Conservation (phyloP, 2,113 vertebrate species). For the Podilymbus podiceps region DNA sequence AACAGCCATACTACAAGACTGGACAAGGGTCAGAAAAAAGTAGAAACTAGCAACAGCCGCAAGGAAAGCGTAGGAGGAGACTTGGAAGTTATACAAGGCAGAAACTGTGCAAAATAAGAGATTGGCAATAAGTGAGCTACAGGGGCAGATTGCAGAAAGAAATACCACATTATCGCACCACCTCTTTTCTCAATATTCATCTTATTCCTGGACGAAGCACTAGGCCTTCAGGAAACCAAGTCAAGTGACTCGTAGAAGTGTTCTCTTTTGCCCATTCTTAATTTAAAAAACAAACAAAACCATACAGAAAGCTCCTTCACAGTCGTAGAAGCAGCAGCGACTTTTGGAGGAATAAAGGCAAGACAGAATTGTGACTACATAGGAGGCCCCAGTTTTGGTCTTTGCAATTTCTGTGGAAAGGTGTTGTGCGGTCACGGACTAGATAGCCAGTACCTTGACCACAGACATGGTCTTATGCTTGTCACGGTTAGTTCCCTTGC, state of each 20-base stretch:
- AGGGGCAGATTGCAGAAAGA: not conserved
- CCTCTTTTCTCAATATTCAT: not conserved
- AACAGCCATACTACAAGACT: not conserved
- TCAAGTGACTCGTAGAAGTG: not conserved
- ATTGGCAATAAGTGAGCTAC: not conserved
- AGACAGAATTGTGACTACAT: not conserved
- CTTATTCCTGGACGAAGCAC: not conserved
- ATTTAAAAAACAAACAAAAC: not conserved
- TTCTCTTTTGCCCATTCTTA: not conserved
- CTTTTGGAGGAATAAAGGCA: not conserved
- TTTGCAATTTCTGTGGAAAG: not conserved
- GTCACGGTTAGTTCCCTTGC: not conserved
- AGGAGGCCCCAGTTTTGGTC: not conserved
- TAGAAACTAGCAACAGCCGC: not conserved
- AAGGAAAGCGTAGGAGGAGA: not conserved
- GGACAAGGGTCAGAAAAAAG: not conserved
- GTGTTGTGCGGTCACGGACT: not conserved
- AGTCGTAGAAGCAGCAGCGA: not conserved
- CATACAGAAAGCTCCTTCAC: not conserved
- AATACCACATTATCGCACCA: not conserved
- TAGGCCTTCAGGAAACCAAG: not conserved
- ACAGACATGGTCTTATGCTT: not conserved
- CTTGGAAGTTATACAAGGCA: not conserved
- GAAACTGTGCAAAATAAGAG: not conserved
- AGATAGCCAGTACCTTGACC: not conserved